Evolutionary conservation across 1,140 invertebrate species (phyloP).

Genomic region (Schlechtendalia chinensis): DNA sequence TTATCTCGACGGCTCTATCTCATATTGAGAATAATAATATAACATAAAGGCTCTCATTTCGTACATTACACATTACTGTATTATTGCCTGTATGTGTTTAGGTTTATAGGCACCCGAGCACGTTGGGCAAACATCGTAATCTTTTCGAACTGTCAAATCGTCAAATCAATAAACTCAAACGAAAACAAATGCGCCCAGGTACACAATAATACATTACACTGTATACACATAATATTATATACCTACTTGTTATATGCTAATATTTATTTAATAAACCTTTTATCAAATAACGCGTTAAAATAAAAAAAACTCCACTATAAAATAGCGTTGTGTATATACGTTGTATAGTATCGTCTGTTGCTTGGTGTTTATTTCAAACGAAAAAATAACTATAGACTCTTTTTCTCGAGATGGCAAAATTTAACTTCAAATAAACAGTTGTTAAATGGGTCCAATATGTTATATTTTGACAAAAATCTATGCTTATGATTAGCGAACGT

Average conservation of each 20-base stretch:
- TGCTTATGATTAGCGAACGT: too few species aligned
- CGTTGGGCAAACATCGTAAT: background rate
- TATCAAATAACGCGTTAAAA: background rate
- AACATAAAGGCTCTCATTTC: background rate
- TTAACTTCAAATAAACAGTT: too few species aligned
- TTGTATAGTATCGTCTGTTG: too few species aligned
- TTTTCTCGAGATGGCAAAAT: too few species aligned
- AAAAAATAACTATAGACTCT: too few species aligned
- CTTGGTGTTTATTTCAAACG: too few species aligned
- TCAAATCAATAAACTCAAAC: background rate
- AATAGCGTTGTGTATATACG: too few species aligned
- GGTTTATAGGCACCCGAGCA: too few species aligned
- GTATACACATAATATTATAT: too few species aligned
- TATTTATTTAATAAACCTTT: background rate
- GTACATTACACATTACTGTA: background rate
- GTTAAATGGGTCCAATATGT: too few species aligned
- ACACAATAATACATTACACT: background rate
- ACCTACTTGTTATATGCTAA: background rate
- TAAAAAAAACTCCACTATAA: background rate
- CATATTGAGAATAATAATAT: background rate
- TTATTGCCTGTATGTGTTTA: background rate
- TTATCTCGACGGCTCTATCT: background rate
- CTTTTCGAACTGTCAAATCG: constrained; percentile 2
- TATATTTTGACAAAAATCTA: too few species aligned
- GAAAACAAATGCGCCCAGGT: background rate